Base-by-base conservation (phyloP, 2,888 invertebrate genomes). In the Hermaeophaga mercurialis region DNA sequence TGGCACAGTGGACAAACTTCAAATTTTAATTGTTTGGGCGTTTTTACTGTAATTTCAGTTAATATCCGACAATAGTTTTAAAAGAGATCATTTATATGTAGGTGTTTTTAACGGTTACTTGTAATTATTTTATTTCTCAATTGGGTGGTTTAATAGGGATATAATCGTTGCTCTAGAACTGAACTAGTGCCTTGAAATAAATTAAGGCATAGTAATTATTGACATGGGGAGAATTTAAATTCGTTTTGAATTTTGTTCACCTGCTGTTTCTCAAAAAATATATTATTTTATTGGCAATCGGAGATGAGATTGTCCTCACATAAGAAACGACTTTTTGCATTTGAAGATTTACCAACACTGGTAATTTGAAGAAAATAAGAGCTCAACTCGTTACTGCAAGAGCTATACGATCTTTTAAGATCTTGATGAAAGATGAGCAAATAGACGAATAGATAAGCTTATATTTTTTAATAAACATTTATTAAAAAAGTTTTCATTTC, bases 181-280 rank as follows among this genome's bases (percentile, higher is more conserved):
- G 19, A 39, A 39, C 39, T 39, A 14, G 39, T 22, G 15, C 39
- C 39, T 19, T 31, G 2, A 12, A 39, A n/a, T 39, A 34, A 33
- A 28, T 18, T 11, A 18, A n/a, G 24, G 26, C 24, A 9, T 31
- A n/a, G n/a, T 1, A 8, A 8, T 22, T 36, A 15, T 24, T 38
- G n/a, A n/a, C n/a, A n/a, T n/a, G 12, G 24, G 17, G 49, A 39
- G 18, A 48, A 17, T 39, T n/a, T 22, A 38, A 50, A 18, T 31
- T 33, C 41, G 31, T 31, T 50, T 50, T 50, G 50, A 50, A 50
- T 50, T 50, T 50, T 50, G 50, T 50, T 50, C 50, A 41, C 50
- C 41, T 11, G 12, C 17, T 18, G 11, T 15, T 31, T 17, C n/a
- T n/a, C n/a, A 15, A 17, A 45, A 28, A 17, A 28, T 22, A 22